These are phyloP conservation scores for Pammene fasciana DNA, from an alignment of 2,888 invertebrate species.

Conservation along the genomic window DNA sequence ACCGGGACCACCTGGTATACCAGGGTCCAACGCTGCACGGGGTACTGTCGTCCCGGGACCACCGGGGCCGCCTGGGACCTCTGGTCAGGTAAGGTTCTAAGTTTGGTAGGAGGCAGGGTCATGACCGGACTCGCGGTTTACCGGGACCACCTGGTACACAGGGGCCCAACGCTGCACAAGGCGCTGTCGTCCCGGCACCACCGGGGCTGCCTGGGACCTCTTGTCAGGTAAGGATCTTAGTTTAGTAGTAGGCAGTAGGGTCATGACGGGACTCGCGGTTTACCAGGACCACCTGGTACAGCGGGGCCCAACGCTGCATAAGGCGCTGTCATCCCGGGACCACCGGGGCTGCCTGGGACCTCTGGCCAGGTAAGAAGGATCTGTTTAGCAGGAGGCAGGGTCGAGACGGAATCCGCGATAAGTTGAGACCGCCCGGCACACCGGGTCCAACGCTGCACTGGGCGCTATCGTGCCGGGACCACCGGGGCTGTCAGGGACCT, in stretches of 20 bases:
- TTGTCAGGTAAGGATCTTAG: constrained; percentile 61
- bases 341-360: constrained; percentile 72
- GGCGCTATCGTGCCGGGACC: no score
- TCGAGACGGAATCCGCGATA: no score
- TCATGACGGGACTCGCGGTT: constrained; percentile 69
- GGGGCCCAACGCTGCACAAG: constrained; percentile 63
- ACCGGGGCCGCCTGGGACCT: constrained; percentile 72
- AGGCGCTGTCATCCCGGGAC: constrained; percentile 56
- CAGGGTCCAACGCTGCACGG: constrained; percentile 65
- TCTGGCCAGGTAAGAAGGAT: constrained; percentile 62
- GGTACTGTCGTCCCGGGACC: constrained; percentile 58
- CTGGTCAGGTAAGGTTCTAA: constrained; percentile 60
- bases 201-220: constrained; percentile 72
- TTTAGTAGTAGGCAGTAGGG: no score
- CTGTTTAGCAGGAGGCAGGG: no score
- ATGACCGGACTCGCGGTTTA: constrained; percentile 68
- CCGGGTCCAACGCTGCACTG: no score
- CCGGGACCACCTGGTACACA: constrained; percentile 69
- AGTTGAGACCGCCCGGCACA: no score
- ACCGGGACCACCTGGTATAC: constrained; percentile 67
- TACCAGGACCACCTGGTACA: constrained; percentile 65
- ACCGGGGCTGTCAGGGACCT: no score
- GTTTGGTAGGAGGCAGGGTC: no score
- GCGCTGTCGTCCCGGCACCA: constrained; percentile 57
- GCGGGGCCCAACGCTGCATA: constrained; percentile 66